A percentile compares a stretch with the other conserved stretches of the same genome.
Conservation (phyloP, 2,888 invertebrate genomes). For the Hypselothyrea guttata region DNA sequence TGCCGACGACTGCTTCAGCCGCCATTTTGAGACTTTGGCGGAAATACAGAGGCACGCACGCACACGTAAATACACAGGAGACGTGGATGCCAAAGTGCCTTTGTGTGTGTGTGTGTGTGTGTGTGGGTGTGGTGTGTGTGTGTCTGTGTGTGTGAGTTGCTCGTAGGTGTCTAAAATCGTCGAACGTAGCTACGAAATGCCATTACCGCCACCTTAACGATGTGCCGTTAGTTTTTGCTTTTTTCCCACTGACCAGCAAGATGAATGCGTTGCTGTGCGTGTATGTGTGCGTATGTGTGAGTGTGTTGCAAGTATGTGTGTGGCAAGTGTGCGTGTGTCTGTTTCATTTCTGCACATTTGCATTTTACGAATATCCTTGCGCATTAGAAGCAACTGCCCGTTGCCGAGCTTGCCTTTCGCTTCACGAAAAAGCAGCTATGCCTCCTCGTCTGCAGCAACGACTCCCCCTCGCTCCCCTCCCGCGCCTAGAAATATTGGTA, state of each 20-base stretch:
- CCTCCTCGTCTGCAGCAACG: slow-evolving; percentile 4
- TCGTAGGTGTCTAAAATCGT: slow-evolving; percentile 69
- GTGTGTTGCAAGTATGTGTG: slow-evolving; percentile 10
- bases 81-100: slow-evolving; percentile 19
- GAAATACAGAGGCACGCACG: slow-evolving; percentile 43
- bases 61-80: slow-evolving; percentile 16
- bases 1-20: slow-evolving; percentile 55
- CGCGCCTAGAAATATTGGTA: too few species aligned
- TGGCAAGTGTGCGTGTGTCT: slow-evolving; percentile 36
- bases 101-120: slow-evolving; percentile 5
- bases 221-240: slow-evolving; percentile 58
- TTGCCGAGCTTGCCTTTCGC: slow-evolving; percentile 40
- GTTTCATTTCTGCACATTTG: slow-evolving; percentile 75
- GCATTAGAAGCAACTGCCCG: slow-evolving; percentile 67
- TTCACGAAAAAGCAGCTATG: slow-evolving; percentile 30
- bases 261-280: slow-evolving; percentile 37
- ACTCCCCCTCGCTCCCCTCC: slow-evolving; percentile 1
- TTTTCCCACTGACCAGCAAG: slow-evolving; percentile 54
- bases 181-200: slow-evolving; percentile 71
- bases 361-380: slow-evolving; percentile 79
- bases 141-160: slow-evolving; percentile 8
- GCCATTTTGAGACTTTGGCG: slow-evolving; percentile 77
- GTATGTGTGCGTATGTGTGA: slow-evolving; percentile 16
- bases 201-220: slow-evolving; percentile 75
- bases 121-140: slow-evolving; percentile 7